Evolutionary conservation across 1,140 invertebrate genomes (phyloP).

Genomic region (Aphis craccivora): DNA sequence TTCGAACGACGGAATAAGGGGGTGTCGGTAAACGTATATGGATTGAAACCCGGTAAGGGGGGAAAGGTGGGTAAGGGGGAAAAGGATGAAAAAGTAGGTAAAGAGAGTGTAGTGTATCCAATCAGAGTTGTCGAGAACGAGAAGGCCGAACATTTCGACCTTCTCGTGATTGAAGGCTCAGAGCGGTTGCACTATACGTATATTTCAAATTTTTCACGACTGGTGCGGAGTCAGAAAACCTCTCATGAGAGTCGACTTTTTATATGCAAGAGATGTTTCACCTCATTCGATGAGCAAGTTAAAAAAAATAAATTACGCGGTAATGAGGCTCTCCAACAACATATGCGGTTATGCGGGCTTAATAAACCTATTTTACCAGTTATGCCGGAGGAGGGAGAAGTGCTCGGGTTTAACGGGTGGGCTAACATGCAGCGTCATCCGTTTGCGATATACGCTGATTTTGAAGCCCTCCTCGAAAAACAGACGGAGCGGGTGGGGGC

Average conservation of each 20-base stretch:
- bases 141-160: background rate
- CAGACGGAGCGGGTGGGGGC: no score
- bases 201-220: background rate
- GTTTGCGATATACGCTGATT: no score
- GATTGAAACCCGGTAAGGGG: no score
- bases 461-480: no score
- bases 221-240: background rate
- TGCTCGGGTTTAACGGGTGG: background rate
- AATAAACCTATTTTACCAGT: background rate
- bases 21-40: no score
- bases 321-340: background rate
- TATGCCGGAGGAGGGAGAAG: background rate
- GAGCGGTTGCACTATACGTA: background rate
- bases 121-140: background rate
- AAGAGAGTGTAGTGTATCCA: no score
- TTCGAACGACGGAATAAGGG: no score
- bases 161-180: background rate
- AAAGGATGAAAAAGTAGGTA: no score
- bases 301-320: background rate
- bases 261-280: no score
- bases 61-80: no score
- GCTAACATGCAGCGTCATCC: no score
- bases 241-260: background rate
- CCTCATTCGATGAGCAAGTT: background rate
- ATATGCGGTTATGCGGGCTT: background rate